Conservation (phyloP, 2,888 invertebrate genomes). For the Watsonalla cultraria region DNA sequence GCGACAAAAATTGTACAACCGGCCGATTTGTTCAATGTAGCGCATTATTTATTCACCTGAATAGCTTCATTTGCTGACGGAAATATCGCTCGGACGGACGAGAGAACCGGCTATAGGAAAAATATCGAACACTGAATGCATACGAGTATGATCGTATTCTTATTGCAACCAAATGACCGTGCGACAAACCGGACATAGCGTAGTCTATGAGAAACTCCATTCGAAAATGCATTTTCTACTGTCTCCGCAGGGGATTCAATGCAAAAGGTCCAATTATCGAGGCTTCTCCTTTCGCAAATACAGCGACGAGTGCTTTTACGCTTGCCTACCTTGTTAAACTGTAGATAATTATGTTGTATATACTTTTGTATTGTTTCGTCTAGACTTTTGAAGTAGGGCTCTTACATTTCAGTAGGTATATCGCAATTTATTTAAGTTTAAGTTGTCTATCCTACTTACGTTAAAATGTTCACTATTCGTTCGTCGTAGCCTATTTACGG, state of each 20-base stretch:
- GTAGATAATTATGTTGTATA: too few relatives aligned
- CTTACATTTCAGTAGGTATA: too few relatives aligned
- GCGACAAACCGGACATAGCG: conserved; percentile 31
- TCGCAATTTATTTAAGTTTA: too few relatives aligned
- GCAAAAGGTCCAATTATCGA: conserved; percentile 17
- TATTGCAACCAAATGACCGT: conserved; percentile 36
- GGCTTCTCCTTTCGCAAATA: conserved; percentile 13
- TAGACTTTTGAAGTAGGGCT: too few relatives aligned
- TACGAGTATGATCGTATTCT: conserved; percentile 32
- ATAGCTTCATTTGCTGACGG: conserved; percentile 51
- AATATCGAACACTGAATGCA: conserved; percentile 24
- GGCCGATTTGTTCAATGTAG: conserved; percentile 9
- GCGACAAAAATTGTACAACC: background rate
- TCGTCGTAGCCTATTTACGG: too few relatives aligned
- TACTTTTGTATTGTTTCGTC: too few relatives aligned
- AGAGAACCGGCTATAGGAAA: conserved; percentile 23
- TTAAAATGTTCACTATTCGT: too few relatives aligned
- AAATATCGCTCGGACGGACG: conserved; percentile 33
- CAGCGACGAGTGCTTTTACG: conserved; percentile 6
- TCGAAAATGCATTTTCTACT: conserved; percentile 19
- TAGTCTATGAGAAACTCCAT: conserved; percentile 9
- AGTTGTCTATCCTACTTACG: too few relatives aligned
- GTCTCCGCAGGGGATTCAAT: conserved; percentile 5
- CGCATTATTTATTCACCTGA: conserved; percentile 47
- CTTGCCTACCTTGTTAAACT: background rate